Conservation (phyloP, 2,113 vertebrate species). For the Rhipidura dahli region DNA sequence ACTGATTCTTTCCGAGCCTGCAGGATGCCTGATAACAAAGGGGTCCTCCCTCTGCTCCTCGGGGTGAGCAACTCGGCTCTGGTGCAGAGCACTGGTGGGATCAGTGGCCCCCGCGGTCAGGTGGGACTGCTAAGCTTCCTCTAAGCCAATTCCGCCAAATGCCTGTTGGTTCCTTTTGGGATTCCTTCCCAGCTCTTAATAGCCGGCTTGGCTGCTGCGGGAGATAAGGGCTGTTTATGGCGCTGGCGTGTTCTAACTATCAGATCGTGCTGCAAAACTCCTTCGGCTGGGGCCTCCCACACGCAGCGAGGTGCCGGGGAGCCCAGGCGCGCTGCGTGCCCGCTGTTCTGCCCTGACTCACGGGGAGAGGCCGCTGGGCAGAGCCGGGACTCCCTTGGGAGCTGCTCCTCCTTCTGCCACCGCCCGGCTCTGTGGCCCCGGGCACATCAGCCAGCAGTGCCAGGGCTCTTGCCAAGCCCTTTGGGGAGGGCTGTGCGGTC, state of each 20-base stretch:
- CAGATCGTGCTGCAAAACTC: background rate
- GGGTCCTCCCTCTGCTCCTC: background rate
- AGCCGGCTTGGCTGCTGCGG: background rate
- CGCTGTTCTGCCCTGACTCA: background rate
- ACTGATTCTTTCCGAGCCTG: background rate
- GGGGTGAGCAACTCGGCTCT: accelerated
- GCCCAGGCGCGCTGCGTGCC: background rate
- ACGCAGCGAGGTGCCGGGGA: background rate
- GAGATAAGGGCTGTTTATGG: slow-evolving; percentile 8
- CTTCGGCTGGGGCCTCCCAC: background rate
- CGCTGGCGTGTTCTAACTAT: background rate
- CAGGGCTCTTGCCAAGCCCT: background rate
- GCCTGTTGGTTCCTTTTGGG: background rate
- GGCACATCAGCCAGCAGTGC: background rate
- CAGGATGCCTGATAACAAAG: slow-evolving; percentile 6
- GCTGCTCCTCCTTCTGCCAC: background rate
- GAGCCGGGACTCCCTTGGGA: background rate
- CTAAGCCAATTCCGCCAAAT: background rate
- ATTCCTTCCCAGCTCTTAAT: slow-evolving; percentile 1
- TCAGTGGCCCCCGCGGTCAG: background rate
- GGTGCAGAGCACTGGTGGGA: background rate
- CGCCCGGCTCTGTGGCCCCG: background rate
- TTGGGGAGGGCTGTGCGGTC: background rate
- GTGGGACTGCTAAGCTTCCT: background rate
- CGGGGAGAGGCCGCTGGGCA: background rate